Evolutionary conservation across 1,140 invertebrate species (phyloP).

Genomic region (Mylabris phalerata): DNA sequence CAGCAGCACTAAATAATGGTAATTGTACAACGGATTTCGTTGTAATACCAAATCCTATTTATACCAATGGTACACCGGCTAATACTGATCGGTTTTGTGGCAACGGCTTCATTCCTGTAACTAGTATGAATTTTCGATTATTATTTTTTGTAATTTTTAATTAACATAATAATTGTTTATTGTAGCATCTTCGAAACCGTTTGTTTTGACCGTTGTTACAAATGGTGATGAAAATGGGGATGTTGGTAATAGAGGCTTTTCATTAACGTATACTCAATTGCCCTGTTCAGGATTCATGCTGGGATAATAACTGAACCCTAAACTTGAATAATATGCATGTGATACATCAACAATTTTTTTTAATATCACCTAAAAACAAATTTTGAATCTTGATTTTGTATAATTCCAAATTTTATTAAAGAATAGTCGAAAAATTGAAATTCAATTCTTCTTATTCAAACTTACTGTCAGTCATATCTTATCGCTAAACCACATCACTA

Average conservation of each 20-base stretch:
- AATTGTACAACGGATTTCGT: slow-evolving; percentile 65
- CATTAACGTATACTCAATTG: slow-evolving; percentile 58
- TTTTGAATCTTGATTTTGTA: too few relatives aligned
- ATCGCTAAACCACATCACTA: too few relatives aligned
- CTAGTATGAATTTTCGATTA: slow-evolving; percentile 45
- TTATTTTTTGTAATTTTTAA: not conserved
- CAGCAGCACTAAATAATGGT: slow-evolving; percentile 48
- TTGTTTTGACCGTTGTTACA: slow-evolving; percentile 65
- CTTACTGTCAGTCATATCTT: too few relatives aligned
- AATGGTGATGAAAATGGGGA: slow-evolving; percentile 50
- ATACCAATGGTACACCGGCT: slow-evolving; percentile 31
- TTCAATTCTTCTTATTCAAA: too few relatives aligned
- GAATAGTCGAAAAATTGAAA: too few relatives aligned
- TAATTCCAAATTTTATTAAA: too few relatives aligned
- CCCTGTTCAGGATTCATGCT: slow-evolving; percentile 45
- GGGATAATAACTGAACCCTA: slow-evolving; percentile 6
- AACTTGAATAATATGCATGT: too few relatives aligned
- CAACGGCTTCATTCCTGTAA: slow-evolving; percentile 57
- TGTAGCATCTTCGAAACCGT: slow-evolving; percentile 59
- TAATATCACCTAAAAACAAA: too few relatives aligned
- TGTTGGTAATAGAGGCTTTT: slow-evolving; percentile 65
- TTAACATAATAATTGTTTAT: slow-evolving; percentile 6
- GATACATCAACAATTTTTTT: too few relatives aligned
- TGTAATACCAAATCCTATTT: slow-evolving; percentile 60
- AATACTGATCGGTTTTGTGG: slow-evolving; percentile 67